A percentile compares a stretch with the other conserved stretches of the same genome.
phyloP scores from a whole-genome alignment of 2,888 invertebrate genomes.

The Limulus polyphemus region DNA sequence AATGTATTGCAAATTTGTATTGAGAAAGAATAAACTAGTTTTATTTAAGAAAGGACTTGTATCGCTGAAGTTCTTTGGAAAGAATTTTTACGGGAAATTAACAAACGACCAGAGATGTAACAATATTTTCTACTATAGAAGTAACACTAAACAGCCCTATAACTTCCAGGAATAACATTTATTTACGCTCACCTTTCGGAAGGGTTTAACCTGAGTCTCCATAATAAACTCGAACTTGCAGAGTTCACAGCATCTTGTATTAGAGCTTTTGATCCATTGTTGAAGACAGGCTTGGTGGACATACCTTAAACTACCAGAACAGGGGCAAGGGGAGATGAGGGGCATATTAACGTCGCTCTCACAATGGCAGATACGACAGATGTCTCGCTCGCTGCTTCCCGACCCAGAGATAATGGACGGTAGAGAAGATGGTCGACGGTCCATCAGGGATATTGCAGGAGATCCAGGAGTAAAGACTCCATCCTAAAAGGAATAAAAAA shows the following conservation, averaged over 20 bases:
- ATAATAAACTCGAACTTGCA: slow-evolving; percentile 96
- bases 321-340: slow-evolving; percentile 32
- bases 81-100: no score
- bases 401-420: slow-evolving; percentile 14
- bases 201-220: slow-evolving; percentile 92
- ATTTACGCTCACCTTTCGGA: slow-evolving; percentile 62
- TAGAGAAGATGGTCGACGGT: slow-evolving; percentile 16
- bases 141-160: no score
- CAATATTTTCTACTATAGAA: no score
- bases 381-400: slow-evolving; percentile 10
- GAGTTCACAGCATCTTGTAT: slow-evolving; percentile 86
- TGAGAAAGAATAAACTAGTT: no score
- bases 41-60: no score
- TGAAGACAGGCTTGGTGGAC: slow-evolving; percentile 93
- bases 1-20: no score
- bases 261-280: slow-evolving; percentile 93
- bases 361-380: slow-evolving; percentile 75
- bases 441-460: slow-evolving; percentile 11
- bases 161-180: no score
- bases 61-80: no score
- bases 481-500: slow-evolving; percentile 6
- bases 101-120: no score
- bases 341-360: slow-evolving; percentile 71
- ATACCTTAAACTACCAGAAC: slow-evolving; percentile 56
- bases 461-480: slow-evolving; percentile 11